Base-by-base conservation (phyloP, 2,113 vertebrate genomes). In the Cisticola juncidis region DNA sequence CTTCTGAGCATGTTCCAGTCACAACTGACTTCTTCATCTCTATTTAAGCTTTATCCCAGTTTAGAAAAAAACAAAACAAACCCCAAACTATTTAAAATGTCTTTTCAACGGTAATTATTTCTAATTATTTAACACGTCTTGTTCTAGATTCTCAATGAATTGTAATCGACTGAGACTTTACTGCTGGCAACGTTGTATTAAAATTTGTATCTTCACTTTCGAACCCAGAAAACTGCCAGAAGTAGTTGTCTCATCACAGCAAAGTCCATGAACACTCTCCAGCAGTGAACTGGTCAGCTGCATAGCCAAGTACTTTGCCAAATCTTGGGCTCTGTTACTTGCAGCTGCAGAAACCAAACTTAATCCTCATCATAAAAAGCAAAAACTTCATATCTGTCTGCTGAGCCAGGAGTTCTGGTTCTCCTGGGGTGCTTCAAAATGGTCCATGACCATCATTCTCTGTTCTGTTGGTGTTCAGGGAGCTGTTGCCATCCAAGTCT, bases 381-480 rank as follows among this genome's bases (percentile, higher is more conserved):
- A 29, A 64, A 83, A 70, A 1, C 22, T 25, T 28, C 19, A 2
- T 28, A 13, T 61, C 12, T 31, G 0, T 12, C 8, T 84, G 3
- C 19, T 68, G 44, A 78, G n/a, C 14, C 9, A 29, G 50, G 62
- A 86, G 42, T 74, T 90, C 20, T 57, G 22, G 9, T 69, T 76
- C 36, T 54, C 20, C 7, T 2, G 0, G 14, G 36, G 0, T 40
- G 20, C 44, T 86, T 81, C 73, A 36, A 5, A 89, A 17, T 2
- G 2, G 23, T 44, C 38, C 12, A 1, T 16, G 48, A n/a, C 25
- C 11, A 5, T 64, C 26, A 8, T n/a, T 70, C 58, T 45, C 58
- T 42, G 4, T 20, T 51, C 5, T 14, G 35, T 18, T 12, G 0
- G 0, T 50, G 54, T 82, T 33, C 19, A 31, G 62, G 85, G 44